phyloP scores from a whole-genome alignment of 1,140 invertebrate genomes.

The Hydropsyche tenuis region DNA sequence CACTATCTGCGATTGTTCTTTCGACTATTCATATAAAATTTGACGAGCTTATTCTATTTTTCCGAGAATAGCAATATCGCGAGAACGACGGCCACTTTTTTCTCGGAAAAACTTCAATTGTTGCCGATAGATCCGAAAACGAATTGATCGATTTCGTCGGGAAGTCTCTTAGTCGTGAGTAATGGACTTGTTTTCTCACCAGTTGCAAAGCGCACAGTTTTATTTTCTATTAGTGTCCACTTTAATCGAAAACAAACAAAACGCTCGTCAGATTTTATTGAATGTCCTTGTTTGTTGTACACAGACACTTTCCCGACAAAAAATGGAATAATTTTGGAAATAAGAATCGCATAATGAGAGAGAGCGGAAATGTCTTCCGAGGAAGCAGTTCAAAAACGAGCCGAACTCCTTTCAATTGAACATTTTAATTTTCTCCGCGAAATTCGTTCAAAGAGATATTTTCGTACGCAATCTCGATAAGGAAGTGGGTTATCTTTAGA shows the following conservation, averaged over 20 bases:
- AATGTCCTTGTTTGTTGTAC: slow-evolving; percentile 30
- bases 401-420: not conserved
- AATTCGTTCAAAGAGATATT: slow-evolving; percentile 17
- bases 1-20: too few relatives aligned
- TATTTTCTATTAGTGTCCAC: slow-evolving; percentile 31
- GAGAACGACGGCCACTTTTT: too few relatives aligned
- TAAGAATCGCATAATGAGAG: not conserved
- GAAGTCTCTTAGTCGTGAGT: slow-evolving; percentile 22
- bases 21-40: too few relatives aligned
- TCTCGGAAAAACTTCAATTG: too few relatives aligned
- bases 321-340: not conserved
- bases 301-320: not conserved
- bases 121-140: not conserved
- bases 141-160: not conserved
- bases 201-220: not conserved
- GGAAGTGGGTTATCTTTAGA: not conserved
- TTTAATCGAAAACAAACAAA: slow-evolving; percentile 33
- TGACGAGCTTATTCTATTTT: too few relatives aligned
- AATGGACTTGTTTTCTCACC: slow-evolving; percentile 21
- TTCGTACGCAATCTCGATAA: slow-evolving; percentile 8
- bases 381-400: not conserved
- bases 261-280: slow-evolving; percentile 32
- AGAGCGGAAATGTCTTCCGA: not conserved
- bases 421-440: not conserved
- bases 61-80: too few relatives aligned